phyloP scores from a whole-genome alignment of 2,888 invertebrate species.

The Drosophila atroscutellata region DNA sequence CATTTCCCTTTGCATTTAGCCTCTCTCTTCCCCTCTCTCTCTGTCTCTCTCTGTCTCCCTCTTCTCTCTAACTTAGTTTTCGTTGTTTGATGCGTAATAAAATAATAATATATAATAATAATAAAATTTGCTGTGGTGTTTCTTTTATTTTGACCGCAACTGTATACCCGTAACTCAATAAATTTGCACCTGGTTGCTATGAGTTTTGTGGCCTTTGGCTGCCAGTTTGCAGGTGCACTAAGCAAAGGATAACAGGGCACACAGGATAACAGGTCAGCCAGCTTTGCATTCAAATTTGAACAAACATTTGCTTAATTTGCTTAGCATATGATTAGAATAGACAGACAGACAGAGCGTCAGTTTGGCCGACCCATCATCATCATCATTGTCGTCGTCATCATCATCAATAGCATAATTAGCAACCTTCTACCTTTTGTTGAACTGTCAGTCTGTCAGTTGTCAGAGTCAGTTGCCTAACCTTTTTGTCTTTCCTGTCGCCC shows the following conservation, averaged over 20 bases:
- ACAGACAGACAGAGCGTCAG: constrained; percentile 26
- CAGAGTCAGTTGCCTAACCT: constrained; percentile 44
- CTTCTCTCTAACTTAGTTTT: not conserved
- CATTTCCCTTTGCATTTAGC: not conserved
- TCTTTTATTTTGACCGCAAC: not conserved
- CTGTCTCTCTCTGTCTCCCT: not conserved
- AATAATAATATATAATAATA: too few relatives aligned
- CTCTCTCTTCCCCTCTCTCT: too few relatives aligned
- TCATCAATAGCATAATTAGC: constrained; percentile 7
- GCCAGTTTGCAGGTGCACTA: constrained; percentile 32
- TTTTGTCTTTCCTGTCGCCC: constrained; percentile 41
- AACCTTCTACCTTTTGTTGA: constrained; percentile 16
- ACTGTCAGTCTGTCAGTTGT: constrained; percentile 7
- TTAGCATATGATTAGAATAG: constrained; percentile 18
- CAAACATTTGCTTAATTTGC: constrained; percentile 49
- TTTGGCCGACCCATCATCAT: constrained; percentile 22
- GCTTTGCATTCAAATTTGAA: constrained; percentile 21
- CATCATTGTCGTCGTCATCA: constrained; percentile 16
- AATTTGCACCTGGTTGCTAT: constrained; percentile 20
- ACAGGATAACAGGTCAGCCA: constrained; percentile 3
- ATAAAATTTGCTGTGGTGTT: not conserved
- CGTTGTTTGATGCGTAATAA: too few relatives aligned
- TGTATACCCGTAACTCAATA: not conserved
- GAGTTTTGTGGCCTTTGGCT: constrained; percentile 31
- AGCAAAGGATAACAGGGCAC: not conserved